phyloP scores from a whole-genome alignment of 2,888 invertebrate species.

The Scrobipalpa atriplicella region DNA sequence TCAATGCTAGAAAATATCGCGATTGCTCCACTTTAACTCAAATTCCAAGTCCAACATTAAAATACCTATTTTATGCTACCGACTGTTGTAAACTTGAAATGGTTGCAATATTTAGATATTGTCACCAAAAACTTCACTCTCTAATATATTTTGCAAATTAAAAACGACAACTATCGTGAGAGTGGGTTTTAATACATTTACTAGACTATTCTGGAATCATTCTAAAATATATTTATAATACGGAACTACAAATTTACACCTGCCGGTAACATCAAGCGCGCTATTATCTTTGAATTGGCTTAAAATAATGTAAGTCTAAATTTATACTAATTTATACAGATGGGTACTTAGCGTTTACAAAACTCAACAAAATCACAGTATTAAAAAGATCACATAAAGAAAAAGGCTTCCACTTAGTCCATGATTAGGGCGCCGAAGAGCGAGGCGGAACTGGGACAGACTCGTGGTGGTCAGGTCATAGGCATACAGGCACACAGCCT shows the following conservation, averaged over 20 bases:
- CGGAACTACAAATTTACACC: background rate
- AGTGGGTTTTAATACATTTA: too few species aligned
- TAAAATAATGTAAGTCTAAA: background rate
- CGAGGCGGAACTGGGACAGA: too few species aligned
- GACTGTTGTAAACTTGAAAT: background rate
- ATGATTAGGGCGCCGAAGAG: conserved; percentile 10
- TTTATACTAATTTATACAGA: conserved; percentile 9
- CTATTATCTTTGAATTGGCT: background rate
- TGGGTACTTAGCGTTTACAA: conserved; percentile 1
- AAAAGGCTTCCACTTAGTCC: conserved; percentile 2
- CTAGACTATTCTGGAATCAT: too few species aligned
- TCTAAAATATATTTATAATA: too few species aligned
- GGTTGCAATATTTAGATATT: too few species aligned
- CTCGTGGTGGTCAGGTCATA: background rate
- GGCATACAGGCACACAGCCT: background rate
- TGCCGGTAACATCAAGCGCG: conserved; percentile 1
- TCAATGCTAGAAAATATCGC: conserved; percentile 39
- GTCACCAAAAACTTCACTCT: too few species aligned
- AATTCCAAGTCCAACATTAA: conserved; percentile 36
- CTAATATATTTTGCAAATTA: too few species aligned
- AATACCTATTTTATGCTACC: conserved; percentile 18
- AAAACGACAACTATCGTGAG: too few species aligned
- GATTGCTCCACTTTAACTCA: conserved; percentile 65
- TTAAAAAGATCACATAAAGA: conserved; percentile 14
- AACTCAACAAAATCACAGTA: conserved; percentile 9